Evolutionary conservation across 1,140 invertebrate genomes (phyloP).

Genomic region (Muscidifurax raptorellus): DNA sequence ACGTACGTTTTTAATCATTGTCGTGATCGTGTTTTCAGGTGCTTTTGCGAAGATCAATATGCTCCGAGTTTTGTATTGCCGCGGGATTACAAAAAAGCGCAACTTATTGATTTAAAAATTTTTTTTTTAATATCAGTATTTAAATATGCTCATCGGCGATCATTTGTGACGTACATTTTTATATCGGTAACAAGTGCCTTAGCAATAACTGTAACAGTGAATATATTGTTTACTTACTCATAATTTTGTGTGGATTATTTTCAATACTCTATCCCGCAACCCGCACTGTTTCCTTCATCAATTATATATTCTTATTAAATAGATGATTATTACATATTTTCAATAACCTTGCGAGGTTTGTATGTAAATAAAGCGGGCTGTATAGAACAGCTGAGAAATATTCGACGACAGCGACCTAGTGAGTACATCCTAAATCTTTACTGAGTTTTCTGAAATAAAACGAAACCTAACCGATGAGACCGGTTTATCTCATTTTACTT

Average conservation of each 20-base stretch:
- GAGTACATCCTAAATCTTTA: no score
- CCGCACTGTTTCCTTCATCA: not conserved
- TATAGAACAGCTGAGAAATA: no score
- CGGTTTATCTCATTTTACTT: no score
- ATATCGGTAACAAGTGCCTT: slow-evolving; percentile 74
- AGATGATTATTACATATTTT: no score
- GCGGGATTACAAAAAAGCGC: slow-evolving; percentile 67
- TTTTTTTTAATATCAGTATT: slow-evolving; percentile 71
- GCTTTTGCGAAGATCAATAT: slow-evolving; percentile 32
- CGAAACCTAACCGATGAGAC: no score
- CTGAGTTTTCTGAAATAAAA: no score
- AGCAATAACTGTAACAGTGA: slow-evolving; percentile 73
- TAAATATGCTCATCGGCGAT: slow-evolving; percentile 73
- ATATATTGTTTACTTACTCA: slow-evolving; percentile 74
- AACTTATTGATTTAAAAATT: slow-evolving; percentile 65
- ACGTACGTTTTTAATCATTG: slow-evolving; percentile 44
- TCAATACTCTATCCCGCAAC: not conserved
- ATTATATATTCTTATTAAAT: not conserved
- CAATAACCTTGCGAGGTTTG: no score
- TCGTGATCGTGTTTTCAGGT: slow-evolving; percentile 30
- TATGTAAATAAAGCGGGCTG: no score
- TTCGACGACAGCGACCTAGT: no score
- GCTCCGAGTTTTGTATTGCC: slow-evolving; percentile 30
- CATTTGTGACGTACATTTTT: slow-evolving; percentile 73
- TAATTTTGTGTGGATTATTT: slow-evolving; percentile 25